Percentiles rank a stretch among this genome's conserved stretches.
phyloP scores from a whole-genome alignment of 2,888 invertebrate genomes.

The Drosophila limbata region DNA sequence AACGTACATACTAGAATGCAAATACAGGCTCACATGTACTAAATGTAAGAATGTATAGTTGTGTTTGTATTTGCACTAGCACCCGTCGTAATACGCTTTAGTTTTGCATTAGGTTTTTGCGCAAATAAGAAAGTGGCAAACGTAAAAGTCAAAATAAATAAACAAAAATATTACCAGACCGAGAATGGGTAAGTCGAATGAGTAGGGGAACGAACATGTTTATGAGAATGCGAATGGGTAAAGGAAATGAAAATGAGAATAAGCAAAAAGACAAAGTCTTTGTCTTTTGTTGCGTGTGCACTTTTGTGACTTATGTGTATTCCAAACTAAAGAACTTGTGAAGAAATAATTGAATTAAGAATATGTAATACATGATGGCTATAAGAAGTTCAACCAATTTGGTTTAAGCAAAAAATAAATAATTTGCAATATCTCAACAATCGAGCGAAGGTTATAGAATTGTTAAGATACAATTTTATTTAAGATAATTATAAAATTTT shows the following conservation, averaged over 20 bases:
- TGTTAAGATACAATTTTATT: neutral
- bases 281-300: slow-evolving; percentile 28
- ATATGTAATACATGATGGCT: neutral
- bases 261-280: slow-evolving; percentile 24
- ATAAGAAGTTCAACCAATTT: neutral
- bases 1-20: slow-evolving; percentile 26
- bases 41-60: slow-evolving; percentile 19
- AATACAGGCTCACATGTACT: slow-evolving; percentile 13
- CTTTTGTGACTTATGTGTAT: neutral
- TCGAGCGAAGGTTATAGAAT: neutral
- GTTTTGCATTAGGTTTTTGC: slow-evolving; percentile 51
- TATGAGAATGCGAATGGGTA: slow-evolving; percentile 8
- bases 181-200: slow-evolving; percentile 14
- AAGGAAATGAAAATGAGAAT: slow-evolving; percentile 7
- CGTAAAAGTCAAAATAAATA: slow-evolving; percentile 71
- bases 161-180: slow-evolving; percentile 49
- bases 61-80: slow-evolving; percentile 32
- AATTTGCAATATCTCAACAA: neutral
- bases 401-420: neutral
- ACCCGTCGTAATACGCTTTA: slow-evolving; percentile 59
- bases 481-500: neutral
- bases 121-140: slow-evolving; percentile 64
- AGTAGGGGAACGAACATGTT: neutral
- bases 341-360: slow-evolving; percentile 4
- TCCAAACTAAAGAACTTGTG: neutral